Evolutionary conservation across 92 coral and sea anemone genomes (phyloP).

Genomic region (Siderastrea radians): DNA sequence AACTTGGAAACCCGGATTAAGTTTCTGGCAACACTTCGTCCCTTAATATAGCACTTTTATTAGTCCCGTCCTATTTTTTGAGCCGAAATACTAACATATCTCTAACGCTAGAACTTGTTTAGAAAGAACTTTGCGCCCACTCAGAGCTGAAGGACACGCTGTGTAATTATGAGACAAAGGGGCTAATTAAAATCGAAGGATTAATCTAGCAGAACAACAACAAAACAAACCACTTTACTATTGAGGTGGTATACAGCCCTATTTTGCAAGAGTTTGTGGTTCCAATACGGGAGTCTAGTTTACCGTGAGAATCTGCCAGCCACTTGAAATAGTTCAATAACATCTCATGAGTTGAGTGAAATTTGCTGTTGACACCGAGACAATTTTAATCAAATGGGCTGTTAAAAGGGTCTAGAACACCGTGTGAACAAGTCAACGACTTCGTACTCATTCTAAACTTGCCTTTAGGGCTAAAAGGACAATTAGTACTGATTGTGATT

Average conservation of each 20-base stretch:
- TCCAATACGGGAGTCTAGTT: neutral
- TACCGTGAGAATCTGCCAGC: neutral
- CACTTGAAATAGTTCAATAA: neutral
- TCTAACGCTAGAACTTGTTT: neutral
- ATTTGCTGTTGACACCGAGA: too few species aligned
- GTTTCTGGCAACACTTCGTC: neutral
- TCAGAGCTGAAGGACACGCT: neutral
- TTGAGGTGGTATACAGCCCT: neutral
- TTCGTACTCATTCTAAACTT: too few species aligned
- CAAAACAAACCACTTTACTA: conserved; percentile 19
- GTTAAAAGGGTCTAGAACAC: too few species aligned
- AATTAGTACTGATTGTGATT: too few species aligned
- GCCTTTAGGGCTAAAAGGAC: too few species aligned
- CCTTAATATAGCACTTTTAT: neutral
- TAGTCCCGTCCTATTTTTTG: neutral
- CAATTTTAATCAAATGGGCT: too few species aligned
- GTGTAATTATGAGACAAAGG: conserved; percentile 1
- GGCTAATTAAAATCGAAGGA: neutral
- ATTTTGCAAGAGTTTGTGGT: neutral
- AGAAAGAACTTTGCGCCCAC: neutral
- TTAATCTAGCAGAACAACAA: conserved; percentile 1
- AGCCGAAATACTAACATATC: neutral
- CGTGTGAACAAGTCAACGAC: too few species aligned
- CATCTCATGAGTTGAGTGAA: too few species aligned
- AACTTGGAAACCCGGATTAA: neutral